Percentiles rank a stretch among this genome's conserved stretches.
These are phyloP conservation scores for Tolypeutes matacus DNA, from an alignment of 2,797 vertebrate genomes.

Conservation along the genomic window DNA sequence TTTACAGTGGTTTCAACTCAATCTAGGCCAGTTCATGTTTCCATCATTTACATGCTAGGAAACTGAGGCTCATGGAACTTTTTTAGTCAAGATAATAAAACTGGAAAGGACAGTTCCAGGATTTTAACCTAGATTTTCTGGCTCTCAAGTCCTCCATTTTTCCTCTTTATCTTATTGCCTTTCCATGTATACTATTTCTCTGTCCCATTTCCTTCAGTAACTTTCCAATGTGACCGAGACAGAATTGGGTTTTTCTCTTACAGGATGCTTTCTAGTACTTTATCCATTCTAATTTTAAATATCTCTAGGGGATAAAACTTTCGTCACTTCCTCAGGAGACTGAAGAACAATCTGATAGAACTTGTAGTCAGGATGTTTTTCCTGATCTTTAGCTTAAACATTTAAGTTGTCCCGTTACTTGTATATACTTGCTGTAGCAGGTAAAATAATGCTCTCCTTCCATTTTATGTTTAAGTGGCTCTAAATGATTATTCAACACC, in stretches of 20 bases:
- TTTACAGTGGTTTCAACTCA: background rate
- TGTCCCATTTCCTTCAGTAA: slow-evolving; percentile 34
- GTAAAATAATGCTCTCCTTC: slow-evolving; percentile 63
- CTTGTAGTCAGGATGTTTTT: slow-evolving; percentile 75
- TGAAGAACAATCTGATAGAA: slow-evolving; percentile 56
- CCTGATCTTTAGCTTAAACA: slow-evolving; percentile 65
- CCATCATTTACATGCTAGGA: background rate
- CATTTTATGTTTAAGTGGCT: slow-evolving; percentile 62
- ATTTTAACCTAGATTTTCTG: slow-evolving; percentile 64
- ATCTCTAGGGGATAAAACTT: slow-evolving; percentile 68
- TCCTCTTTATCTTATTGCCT: slow-evolving; percentile 26
- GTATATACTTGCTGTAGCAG: slow-evolving; percentile 61
- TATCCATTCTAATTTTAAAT: slow-evolving; percentile 73
- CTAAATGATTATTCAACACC: slow-evolving; percentile 15
- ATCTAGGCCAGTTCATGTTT: background rate
- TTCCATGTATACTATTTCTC: slow-evolving; percentile 30
- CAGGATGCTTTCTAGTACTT: slow-evolving; percentile 67
- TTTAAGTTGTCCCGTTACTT: slow-evolving; percentile 70
- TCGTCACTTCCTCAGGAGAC: slow-evolving; percentile 76
- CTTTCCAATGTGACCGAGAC: slow-evolving; percentile 36
- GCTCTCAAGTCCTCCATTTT: background rate
- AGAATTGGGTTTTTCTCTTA: slow-evolving; percentile 47
- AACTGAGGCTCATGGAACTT: background rate
- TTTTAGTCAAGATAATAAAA: slow-evolving; percentile 59
- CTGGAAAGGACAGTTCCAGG: slow-evolving; percentile 10